Conservation (phyloP, 2,113 vertebrate genomes). For the Sorex araneus region DNA sequence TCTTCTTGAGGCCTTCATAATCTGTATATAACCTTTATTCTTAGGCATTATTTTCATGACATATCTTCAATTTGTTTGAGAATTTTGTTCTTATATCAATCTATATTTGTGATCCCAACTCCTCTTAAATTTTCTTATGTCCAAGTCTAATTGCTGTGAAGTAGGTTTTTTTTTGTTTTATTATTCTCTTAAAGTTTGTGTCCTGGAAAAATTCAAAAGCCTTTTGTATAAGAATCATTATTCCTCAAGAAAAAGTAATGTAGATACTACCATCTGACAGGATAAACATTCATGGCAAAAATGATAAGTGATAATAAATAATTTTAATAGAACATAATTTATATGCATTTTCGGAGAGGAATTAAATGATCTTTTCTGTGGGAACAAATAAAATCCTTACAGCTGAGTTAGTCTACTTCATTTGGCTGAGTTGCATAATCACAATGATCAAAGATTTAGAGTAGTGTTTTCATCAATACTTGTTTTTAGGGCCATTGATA, state of each 20-base stretch:
- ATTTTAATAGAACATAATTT: conserved; percentile 13
- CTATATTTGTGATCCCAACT: neutral
- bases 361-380: neutral
- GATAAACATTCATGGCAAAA: neutral
- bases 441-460: neutral
- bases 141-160: neutral
- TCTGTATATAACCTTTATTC: neutral
- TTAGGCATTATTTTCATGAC: neutral
- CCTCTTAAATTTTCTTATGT: neutral
- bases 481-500: neutral
- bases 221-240: neutral
- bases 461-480: neutral
- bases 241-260: neutral
- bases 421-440: neutral
- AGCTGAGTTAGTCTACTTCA: neutral
- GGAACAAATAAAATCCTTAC: neutral
- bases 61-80: neutral
- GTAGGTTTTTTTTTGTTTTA: neutral
- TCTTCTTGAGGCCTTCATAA: neutral
- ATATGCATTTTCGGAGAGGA: neutral
- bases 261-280: neutral
- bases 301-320: neutral
- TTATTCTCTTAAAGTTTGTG: neutral
- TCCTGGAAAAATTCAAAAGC: neutral
- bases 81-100: neutral